phyloP scores from a whole-genome alignment of 2,888 invertebrate genomes.

The Matsumyia berberina region DNA sequence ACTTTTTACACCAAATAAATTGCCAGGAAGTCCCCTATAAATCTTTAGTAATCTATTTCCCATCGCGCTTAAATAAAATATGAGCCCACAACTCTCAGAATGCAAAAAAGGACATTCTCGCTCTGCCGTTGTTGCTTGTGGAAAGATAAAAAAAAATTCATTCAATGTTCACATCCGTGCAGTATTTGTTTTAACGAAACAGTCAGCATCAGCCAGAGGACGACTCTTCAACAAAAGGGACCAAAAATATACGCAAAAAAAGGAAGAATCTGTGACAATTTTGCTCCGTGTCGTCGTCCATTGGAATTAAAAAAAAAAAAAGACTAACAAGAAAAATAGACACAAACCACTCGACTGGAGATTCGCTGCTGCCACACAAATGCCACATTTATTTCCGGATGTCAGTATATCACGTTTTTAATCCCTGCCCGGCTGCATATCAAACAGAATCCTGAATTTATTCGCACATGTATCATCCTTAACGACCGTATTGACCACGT shows the following conservation, averaged over 20 bases:
- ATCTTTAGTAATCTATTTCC: slow-evolving; percentile 75
- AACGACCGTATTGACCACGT: slow-evolving; percentile 67
- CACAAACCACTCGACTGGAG: slow-evolving; percentile 43
- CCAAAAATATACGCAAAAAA: slow-evolving; percentile 14
- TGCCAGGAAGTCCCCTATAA: slow-evolving; percentile 69
- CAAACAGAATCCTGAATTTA: slow-evolving; percentile 78
- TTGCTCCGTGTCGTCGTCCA: slow-evolving; percentile 13
- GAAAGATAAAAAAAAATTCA: slow-evolving; percentile 60
- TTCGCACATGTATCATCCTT: slow-evolving; percentile 78
- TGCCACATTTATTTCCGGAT: slow-evolving; percentile 76
- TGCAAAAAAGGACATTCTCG: slow-evolving; percentile 59
- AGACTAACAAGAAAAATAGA: slow-evolving; percentile 7
- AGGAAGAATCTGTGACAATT: slow-evolving; percentile 62
- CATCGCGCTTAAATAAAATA: slow-evolving; percentile 68
- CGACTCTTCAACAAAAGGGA: slow-evolving; percentile 25
- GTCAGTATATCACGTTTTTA: slow-evolving; percentile 78
- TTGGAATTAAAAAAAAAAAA: slow-evolving; percentile 26
- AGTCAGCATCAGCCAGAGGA: slow-evolving; percentile 32
- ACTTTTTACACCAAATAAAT: slow-evolving; percentile 57
- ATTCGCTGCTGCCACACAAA: slow-evolving; percentile 56
- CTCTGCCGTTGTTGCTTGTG: slow-evolving; percentile 38
- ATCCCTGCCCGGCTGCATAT: slow-evolving; percentile 74
- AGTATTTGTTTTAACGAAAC: slow-evolving; percentile 65
- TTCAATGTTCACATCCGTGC: slow-evolving; percentile 72
- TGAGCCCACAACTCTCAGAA: slow-evolving; percentile 57